Evolutionary conservation across 1,140 invertebrate genomes (phyloP), one percentile per base, ranked within the genome.

Genomic region (Vollenhovia emeryi): DNA sequence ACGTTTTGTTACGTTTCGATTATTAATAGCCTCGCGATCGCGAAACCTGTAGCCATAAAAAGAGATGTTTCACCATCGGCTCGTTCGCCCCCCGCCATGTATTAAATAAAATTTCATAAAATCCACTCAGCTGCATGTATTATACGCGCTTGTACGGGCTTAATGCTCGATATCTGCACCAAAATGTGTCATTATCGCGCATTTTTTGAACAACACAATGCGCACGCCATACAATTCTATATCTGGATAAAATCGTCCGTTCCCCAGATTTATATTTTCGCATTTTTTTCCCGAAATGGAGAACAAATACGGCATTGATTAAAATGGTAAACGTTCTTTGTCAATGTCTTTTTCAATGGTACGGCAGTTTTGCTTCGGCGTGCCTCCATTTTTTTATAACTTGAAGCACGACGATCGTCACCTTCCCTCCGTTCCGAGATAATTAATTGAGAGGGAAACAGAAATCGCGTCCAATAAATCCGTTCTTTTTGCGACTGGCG

Each of bases 381-480:
- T 50, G 24, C 59, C 62, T 74, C 52, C 18, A 40, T 57, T 43
- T 50, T n/a, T 40, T 11, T 27, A n/a, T 52, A 45, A 11, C 50
- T 83, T 45, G 27, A 43, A 52, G 18, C 66, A 52, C 3, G 52
- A 8, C 15, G 3, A 64, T 55, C 30, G 50, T 87, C 45, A 9
- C 21, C 6, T 6, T 30, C n/a, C 60, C 50, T 50, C 8, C 13
- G 11, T 13, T 71, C 48, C 6, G 45, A 76, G 57, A 76, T 85
- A 85, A 89, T 24, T 85, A 85, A 89, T 24, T 64, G 75, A 85
- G 36, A 64, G 43, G 13, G 36, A 75, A 11, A 45, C 2, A 30
- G 43, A 48, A 86, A 69, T 52, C 40, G 33, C 52, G 45, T 69
- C 50, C n/a, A 59, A 21, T 82, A 86, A 24, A 3, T 36, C 33